phyloP scores from a whole-genome alignment of 1,140 invertebrate species.

The Eriosoma lanigerum region DNA sequence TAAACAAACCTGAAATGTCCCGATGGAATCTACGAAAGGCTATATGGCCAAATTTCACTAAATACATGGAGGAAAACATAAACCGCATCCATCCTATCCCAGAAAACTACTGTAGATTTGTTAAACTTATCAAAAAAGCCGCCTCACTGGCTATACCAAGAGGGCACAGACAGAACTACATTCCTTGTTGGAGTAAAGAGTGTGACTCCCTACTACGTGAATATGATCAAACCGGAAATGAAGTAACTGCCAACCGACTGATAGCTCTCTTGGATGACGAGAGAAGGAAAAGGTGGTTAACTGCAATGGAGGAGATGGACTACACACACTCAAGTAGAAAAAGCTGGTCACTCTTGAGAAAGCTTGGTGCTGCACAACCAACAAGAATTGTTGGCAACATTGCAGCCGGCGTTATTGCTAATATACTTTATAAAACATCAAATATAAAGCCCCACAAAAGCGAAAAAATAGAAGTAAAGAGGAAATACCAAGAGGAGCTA shows the following conservation, averaged over 20 bases:
- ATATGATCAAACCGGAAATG: neutral
- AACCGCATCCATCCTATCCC: neutral
- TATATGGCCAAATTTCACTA: neutral
- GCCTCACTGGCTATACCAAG: neutral
- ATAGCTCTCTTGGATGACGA: constrained; percentile 8
- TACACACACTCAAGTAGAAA: neutral
- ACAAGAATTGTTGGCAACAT: too few relatives aligned
- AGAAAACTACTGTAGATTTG: neutral
- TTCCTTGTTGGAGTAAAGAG: neutral
- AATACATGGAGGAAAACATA: constrained; percentile 2
- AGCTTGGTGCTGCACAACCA: neutral
- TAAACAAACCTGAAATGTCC: neutral
- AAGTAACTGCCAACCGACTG: neutral
- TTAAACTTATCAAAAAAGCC: neutral
- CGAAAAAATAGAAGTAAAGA: too few relatives aligned
- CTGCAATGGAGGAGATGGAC: neutral
- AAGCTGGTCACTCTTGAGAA: neutral
- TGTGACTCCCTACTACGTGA: neutral
- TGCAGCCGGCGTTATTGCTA: too few relatives aligned
- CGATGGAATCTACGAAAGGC: neutral
- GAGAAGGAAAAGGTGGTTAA: neutral
- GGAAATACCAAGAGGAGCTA: too few relatives aligned
- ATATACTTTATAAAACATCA: too few relatives aligned
- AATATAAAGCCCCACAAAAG: too few relatives aligned
- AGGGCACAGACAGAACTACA: neutral